Conservation (phyloP, 2,888 invertebrate species). For the Xanthorhoe designata region DNA sequence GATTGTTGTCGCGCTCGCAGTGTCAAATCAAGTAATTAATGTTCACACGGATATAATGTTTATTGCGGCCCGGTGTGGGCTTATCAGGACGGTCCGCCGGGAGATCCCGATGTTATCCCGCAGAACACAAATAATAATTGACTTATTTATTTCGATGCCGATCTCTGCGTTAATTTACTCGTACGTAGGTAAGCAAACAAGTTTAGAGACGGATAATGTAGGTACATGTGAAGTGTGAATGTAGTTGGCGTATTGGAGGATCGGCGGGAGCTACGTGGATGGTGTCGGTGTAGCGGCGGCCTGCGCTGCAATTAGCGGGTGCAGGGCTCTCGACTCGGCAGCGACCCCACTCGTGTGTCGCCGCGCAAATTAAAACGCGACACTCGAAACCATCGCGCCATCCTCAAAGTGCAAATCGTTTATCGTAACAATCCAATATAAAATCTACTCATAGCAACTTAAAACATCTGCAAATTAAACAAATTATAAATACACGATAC, state of each 20-base stretch:
- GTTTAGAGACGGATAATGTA: constrained; percentile 3
- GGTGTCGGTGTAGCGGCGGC: constrained; percentile 65
- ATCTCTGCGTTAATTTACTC: constrained; percentile 38
- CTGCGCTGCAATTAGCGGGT: constrained; percentile 76
- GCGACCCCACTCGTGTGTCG: constrained; percentile 80
- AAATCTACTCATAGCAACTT: constrained; percentile 38
- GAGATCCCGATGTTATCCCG: constrained; percentile 58
- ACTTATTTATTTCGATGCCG: constrained; percentile 55
- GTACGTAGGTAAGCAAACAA: constrained; percentile 24
- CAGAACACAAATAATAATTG: constrained; percentile 59
- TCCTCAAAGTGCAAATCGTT: constrained; percentile 74
- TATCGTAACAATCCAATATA: constrained; percentile 66
- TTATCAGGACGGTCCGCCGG: constrained; percentile 75
- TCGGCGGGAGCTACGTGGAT: constrained; percentile 55
- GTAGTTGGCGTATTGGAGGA: constrained; percentile 58
- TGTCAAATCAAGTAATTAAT: constrained; percentile 77
- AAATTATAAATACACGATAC: constrained; percentile 1
- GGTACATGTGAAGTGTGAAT: constrained; percentile 41
- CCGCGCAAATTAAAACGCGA: constrained; percentile 83
- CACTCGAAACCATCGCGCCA: constrained; percentile 73
- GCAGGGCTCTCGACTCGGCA: constrained; percentile 77
- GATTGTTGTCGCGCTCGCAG: constrained; percentile 68
- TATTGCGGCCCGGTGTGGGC: constrained; percentile 72
- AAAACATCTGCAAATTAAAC: neutral
- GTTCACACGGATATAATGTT: constrained; percentile 71